A percentile compares a stretch with the other conserved stretches of the same genome.
Conservation (phyloP, 2,113 vertebrate species). For the Hippocampus guttulatus region DNA sequence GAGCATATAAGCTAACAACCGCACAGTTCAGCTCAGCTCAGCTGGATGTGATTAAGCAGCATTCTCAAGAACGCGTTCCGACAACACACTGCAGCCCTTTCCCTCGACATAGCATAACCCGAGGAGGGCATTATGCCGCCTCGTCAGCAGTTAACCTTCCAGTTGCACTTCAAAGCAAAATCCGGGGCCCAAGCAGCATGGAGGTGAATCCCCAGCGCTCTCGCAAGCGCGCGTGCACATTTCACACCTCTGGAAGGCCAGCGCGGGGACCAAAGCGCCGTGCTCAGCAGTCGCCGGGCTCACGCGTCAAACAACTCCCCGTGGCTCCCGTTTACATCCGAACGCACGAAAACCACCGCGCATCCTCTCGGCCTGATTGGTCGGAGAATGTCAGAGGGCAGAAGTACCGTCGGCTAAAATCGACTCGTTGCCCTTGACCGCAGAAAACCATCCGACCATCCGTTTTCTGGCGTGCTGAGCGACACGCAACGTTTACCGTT, state of each 20-base stretch:
- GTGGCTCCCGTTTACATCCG: slow-evolving; percentile 4
- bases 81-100: slow-evolving; percentile 30
- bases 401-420: slow-evolving; percentile 18
- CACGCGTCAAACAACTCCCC: slow-evolving; percentile 31
- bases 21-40: slow-evolving; percentile 31
- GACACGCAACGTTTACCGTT: too few species aligned
- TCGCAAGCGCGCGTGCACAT: not conserved
- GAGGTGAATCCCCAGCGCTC: slow-evolving; percentile 22
- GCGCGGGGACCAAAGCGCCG: slow-evolving; percentile 24
- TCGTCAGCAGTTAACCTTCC: slow-evolving; percentile 53
- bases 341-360: not conserved
- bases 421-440: not conserved
- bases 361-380: slow-evolving; percentile 11
- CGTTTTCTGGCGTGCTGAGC: not conserved
- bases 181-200: slow-evolving; percentile 26
- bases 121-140: slow-evolving; percentile 37
- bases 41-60: slow-evolving; percentile 37
- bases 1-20: slow-evolving; percentile 36
- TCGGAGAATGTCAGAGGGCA: slow-evolving; percentile 25
- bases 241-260: slow-evolving; percentile 8
- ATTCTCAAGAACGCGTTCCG: slow-evolving; percentile 42
- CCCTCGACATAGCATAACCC: slow-evolving; percentile 32
- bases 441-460: not conserved
- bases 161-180: slow-evolving; percentile 46
- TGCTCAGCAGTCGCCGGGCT: slow-evolving; percentile 11